A percentile compares a stretch with the other conserved stretches of the same genome.
phyloP scores from a whole-genome alignment of 1,140 invertebrate species.

The Neodiprion fabricii region DNA sequence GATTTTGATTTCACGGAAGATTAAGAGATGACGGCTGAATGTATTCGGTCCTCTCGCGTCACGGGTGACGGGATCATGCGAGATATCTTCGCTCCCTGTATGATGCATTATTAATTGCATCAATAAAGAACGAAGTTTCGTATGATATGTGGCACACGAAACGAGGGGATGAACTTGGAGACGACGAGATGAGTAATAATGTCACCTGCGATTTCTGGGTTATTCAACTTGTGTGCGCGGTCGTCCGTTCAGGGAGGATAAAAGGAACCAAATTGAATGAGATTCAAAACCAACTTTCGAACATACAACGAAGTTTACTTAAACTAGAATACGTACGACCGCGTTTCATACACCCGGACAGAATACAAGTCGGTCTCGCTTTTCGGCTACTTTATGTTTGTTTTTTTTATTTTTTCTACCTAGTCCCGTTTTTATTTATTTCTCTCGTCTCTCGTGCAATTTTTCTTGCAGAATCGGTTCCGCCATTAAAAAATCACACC shows the following conservation, averaged over 20 bases:
- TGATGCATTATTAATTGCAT: slow-evolving; percentile 6
- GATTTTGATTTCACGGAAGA: slow-evolving; percentile 2
- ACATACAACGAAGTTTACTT: not conserved
- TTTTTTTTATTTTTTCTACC: no score
- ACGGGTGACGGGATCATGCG: not conserved
- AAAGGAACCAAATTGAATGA: not conserved
- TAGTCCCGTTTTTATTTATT: no score
- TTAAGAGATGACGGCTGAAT: not conserved
- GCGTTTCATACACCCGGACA: not conserved
- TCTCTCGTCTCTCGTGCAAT: no score
- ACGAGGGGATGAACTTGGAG: no score
- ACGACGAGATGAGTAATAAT: no score
- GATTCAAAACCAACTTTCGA: not conserved
- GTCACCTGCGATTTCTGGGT: no score
- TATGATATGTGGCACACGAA: no score
- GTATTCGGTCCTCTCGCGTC: not conserved
- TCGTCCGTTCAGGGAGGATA: not conserved
- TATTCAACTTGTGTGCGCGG: no score
- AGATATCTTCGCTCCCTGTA: not conserved
- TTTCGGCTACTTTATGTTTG: not conserved
- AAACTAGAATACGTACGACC: not conserved
- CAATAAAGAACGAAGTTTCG: not conserved
- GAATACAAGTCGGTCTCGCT: not conserved
- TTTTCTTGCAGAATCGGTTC: no score
- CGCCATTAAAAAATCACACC: no score